Evolutionary conservation across 1,140 invertebrate genomes (phyloP).

Genomic region (Drosophila lini): DNA sequence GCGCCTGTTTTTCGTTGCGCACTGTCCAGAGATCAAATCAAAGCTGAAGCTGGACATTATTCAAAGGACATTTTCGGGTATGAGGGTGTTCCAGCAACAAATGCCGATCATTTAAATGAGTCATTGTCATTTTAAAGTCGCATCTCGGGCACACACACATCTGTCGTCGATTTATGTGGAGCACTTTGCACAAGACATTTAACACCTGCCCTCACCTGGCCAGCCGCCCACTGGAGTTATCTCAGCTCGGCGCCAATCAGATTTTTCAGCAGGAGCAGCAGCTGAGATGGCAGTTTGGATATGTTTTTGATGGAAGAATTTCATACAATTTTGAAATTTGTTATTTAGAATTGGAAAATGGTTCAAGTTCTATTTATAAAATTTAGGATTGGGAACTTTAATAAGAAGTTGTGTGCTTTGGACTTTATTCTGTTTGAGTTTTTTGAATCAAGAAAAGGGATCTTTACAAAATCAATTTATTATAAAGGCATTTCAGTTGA

Average conservation of each 20-base stretch:
- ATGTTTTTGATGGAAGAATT: background rate
- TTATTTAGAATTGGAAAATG: too few species aligned
- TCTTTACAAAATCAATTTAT: too few species aligned
- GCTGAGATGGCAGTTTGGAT: slow-evolving; percentile 17
- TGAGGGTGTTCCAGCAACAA: slow-evolving; percentile 35
- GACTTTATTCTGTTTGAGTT: too few species aligned
- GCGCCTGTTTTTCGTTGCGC: slow-evolving; percentile 11
- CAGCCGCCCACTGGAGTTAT: slow-evolving; percentile 41
- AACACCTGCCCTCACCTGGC: slow-evolving; percentile 60
- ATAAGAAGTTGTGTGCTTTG: too few species aligned
- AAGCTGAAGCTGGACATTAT: slow-evolving; percentile 45
- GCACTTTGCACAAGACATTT: slow-evolving; percentile 76
- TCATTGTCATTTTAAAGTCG: slow-evolving; percentile 75
- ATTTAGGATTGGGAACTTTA: too few species aligned
- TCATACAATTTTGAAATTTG: too few species aligned
- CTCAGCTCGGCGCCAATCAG: slow-evolving; percentile 49
- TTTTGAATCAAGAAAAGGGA: too few species aligned
- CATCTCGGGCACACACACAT: slow-evolving; percentile 53
- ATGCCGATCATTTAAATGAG: slow-evolving; percentile 73
- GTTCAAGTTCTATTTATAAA: too few species aligned
- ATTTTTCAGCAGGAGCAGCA: slow-evolving; percentile 65
- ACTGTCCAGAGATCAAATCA: slow-evolving; percentile 55
- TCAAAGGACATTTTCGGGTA: slow-evolving; percentile 26
- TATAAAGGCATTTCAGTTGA: too few species aligned
- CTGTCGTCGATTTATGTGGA: slow-evolving; percentile 60